Evolutionary conservation across 2,888 invertebrate genomes (phyloP).

Genomic region (Tachina lurida): DNA sequence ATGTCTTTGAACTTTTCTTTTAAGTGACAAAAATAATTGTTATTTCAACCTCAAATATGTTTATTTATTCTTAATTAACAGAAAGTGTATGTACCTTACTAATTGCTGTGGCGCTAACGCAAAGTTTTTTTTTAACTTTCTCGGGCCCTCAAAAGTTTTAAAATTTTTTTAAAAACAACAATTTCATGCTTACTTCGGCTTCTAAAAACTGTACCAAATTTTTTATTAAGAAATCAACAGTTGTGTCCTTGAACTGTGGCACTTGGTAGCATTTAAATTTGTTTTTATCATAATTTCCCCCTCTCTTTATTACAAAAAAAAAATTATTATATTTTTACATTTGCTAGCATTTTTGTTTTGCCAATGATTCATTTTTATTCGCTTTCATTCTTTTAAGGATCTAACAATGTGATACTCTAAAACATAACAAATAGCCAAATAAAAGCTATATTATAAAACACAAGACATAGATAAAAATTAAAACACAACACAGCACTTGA

Average conservation of each 20-base stretch:
- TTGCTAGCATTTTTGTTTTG: slow-evolving; percentile 9
- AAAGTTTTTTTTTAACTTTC: too few species aligned
- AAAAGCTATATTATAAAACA: neutral
- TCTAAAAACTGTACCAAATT: neutral
- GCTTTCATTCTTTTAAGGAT: neutral
- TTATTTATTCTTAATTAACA: too few species aligned
- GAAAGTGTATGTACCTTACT: too few species aligned
- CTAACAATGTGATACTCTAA: neutral
- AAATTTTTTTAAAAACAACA: too few species aligned
- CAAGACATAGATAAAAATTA: slow-evolving; percentile 1
- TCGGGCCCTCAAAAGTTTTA: too few species aligned
- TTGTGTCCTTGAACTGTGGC: slow-evolving; percentile 65
- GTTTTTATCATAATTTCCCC: neutral
- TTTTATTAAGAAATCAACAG: slow-evolving; percentile 43
- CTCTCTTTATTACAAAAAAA: slow-evolving; percentile 26
- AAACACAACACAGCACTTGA: neutral
- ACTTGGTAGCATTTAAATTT: slow-evolving; percentile 22
- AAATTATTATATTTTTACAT: slow-evolving; percentile 39
- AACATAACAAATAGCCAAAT: slow-evolving; percentile 10
- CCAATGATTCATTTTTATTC: slow-evolving; percentile 23
- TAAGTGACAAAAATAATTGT: too few species aligned
- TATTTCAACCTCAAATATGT: too few species aligned
- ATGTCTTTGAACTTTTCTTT: too few species aligned
- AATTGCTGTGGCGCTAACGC: too few species aligned
- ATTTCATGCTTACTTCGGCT: neutral